phyloP scores from a whole-genome alignment of 2,113 vertebrate genomes.

The Lampris megalopsis region DNA sequence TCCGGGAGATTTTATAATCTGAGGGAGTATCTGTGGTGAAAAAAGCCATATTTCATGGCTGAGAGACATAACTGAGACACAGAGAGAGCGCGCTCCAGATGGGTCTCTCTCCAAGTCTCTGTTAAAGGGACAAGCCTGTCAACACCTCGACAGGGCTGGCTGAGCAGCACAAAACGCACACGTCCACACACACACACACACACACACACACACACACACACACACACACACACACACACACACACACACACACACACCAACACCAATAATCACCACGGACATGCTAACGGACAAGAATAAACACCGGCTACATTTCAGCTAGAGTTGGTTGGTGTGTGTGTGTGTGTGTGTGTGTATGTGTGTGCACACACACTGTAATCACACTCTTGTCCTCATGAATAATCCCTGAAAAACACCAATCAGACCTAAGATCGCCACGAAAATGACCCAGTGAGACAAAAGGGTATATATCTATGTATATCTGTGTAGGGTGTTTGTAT shows the following conservation, averaged over 20 bases:
- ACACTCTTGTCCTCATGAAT: not conserved
- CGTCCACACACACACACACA: constrained; percentile 14
- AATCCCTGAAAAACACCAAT: constrained; percentile 13
- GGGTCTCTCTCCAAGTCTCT: not conserved
- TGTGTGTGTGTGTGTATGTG: not conserved
- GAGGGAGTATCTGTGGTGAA: constrained; percentile 10
- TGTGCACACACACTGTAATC: constrained; percentile 1
- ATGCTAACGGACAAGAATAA: no score
- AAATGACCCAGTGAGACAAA: no score
- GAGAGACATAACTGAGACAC: not conserved
- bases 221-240: constrained; percentile 10
- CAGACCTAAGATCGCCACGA: constrained; percentile 36
- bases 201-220: constrained; percentile 5
- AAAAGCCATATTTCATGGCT: constrained; percentile 46
- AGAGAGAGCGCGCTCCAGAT: not conserved
- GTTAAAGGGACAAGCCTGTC: constrained; percentile 8
- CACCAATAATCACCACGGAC: constrained; percentile 21
- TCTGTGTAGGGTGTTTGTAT: no score
- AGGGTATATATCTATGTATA: no score
- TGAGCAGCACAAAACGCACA: not conserved
- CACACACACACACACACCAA: not conserved
- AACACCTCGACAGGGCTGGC: constrained; percentile 7
- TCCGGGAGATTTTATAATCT: no score
- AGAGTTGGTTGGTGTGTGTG: constrained; percentile 11
- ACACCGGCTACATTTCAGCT: constrained; percentile 26